phyloP scores from a whole-genome alignment of 2,888 invertebrate species.

The Panorpa germanica region DNA sequence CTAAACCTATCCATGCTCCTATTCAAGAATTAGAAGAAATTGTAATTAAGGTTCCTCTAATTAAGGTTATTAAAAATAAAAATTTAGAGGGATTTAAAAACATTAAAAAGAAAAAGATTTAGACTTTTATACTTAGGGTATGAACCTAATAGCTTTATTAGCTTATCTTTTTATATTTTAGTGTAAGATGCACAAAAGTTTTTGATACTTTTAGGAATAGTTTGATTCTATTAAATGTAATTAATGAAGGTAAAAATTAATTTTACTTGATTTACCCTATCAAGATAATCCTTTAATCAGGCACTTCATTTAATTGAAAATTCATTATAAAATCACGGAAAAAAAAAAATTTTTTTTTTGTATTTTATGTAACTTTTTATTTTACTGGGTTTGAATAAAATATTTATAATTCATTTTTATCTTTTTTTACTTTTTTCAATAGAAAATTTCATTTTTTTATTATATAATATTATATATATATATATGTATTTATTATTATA shows the following conservation, averaged over 20 bases:
- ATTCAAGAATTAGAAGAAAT: conserved; percentile 27
- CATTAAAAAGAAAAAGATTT: conserved; percentile 32
- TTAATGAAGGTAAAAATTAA: conserved; percentile 19
- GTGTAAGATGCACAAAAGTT: conserved; percentile 40
- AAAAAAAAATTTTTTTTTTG: conserved; percentile 16
- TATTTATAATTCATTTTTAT: conserved; percentile 11
- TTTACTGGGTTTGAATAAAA: conserved; percentile 8
- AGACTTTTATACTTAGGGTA: conserved; percentile 26
- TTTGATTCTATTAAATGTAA: conserved; percentile 40
- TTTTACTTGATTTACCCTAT: conserved; percentile 35
- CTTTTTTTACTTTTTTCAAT: conserved; percentile 12
- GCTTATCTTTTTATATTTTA: conserved; percentile 38
- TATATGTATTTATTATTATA: conserved; percentile 11
- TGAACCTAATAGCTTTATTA: conserved; percentile 29
- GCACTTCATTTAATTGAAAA: conserved; percentile 22
- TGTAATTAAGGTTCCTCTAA: conserved; percentile 27
- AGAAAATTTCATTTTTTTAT: conserved; percentile 14
- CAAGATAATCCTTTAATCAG: conserved; percentile 41
- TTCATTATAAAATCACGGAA: conserved; percentile 16
- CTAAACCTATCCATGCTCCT: conserved; percentile 36
- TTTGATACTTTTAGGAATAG: conserved; percentile 39
- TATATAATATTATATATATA: conserved; percentile 16
- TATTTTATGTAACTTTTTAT: conserved; percentile 7
- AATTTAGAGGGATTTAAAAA: conserved; percentile 26
- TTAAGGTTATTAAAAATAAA: conserved; percentile 30